Conservation (phyloP, 2,113 vertebrate species). For the Scomber japonicus region DNA sequence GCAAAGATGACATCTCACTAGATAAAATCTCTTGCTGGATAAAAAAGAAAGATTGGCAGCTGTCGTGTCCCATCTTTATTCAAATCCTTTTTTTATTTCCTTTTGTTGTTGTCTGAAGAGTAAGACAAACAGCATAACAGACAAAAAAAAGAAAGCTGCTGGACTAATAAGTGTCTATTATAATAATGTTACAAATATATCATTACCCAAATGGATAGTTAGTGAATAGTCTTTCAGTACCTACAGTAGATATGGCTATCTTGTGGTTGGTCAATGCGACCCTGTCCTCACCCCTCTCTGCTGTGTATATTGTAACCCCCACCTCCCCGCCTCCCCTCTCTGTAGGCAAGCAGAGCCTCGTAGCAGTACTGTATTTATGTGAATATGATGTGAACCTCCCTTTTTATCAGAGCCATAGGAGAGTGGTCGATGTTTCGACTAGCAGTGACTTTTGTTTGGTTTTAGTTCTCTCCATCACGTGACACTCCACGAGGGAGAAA, state of each 20-base stretch:
- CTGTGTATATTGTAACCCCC: constrained; percentile 74
- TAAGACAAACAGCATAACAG: constrained; percentile 72
- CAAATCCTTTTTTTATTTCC: constrained; percentile 8
- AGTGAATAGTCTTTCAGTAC: constrained; percentile 87
- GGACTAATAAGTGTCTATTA: constrained; percentile 82
- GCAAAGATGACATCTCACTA: constrained; percentile 17
- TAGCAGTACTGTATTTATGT: constrained; percentile 84
- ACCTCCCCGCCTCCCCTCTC: constrained; percentile 71
- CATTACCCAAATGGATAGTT: constrained; percentile 88
- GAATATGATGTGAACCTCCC: constrained; percentile 47
- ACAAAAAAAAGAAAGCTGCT: constrained; percentile 84
- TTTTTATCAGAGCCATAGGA: constrained; percentile 49
- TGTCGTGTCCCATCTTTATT: constrained; percentile 72
- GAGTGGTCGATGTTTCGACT: constrained; percentile 25
- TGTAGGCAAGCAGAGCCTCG: constrained; percentile 85
- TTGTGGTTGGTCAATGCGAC: constrained; percentile 79
- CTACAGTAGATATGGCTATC: constrained; percentile 89
- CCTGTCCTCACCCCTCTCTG: constrained; percentile 21
- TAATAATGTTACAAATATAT: constrained; percentile 74
- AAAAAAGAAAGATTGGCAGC: constrained; percentile 82
- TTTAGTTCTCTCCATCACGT: constrained; percentile 20
- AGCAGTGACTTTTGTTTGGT: constrained; percentile 2
- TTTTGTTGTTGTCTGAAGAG: constrained; percentile 72
- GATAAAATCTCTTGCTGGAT: constrained; percentile 12
- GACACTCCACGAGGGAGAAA: not conserved